These are phyloP conservation scores for Poicephalus gulielmi DNA, from an alignment of 2,113 vertebrate genomes.

Conservation along the genomic window DNA sequence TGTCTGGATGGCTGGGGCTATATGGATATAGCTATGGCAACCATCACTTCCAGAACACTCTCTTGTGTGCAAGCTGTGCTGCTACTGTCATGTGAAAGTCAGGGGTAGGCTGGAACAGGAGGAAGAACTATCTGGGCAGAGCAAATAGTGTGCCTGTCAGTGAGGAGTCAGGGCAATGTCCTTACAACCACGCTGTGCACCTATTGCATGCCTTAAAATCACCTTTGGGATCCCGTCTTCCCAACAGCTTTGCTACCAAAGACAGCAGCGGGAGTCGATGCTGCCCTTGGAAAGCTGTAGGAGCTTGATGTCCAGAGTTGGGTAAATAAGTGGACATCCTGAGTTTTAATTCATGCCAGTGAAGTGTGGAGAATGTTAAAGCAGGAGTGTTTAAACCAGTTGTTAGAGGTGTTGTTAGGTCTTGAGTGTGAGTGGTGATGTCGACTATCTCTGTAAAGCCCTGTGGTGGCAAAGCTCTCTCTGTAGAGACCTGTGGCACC, in stretches of 20 bases:
- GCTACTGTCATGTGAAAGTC: not conserved
- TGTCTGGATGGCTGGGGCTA: not conserved
- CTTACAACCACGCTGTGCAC: not conserved
- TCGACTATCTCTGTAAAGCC: not conserved
- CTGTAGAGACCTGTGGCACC: not conserved
- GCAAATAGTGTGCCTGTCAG: not conserved
- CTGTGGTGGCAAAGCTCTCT: not conserved
- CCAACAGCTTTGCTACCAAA: not conserved
- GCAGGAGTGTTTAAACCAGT: not conserved
- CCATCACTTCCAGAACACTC: not conserved
- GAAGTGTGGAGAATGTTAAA: not conserved
- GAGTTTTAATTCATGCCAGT: not conserved
- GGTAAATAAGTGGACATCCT: accelerated
- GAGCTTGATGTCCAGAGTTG: not conserved
- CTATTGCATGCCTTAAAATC: not conserved
- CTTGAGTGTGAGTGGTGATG: not conserved
- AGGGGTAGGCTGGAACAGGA: not conserved
- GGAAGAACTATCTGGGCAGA: not conserved
- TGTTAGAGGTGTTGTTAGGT: not conserved
- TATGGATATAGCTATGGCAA: slow-evolving; percentile 15
- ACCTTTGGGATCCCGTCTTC: not conserved
- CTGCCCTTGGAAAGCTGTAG: not conserved
- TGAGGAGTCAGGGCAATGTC: not conserved
- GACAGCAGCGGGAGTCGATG: not conserved
- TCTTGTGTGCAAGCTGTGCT: slow-evolving; percentile 6